These are phyloP conservation scores for Petrocephalus schoutedeni DNA, from an alignment of 2,797 vertebrate species.

Conservation along the genomic window DNA sequence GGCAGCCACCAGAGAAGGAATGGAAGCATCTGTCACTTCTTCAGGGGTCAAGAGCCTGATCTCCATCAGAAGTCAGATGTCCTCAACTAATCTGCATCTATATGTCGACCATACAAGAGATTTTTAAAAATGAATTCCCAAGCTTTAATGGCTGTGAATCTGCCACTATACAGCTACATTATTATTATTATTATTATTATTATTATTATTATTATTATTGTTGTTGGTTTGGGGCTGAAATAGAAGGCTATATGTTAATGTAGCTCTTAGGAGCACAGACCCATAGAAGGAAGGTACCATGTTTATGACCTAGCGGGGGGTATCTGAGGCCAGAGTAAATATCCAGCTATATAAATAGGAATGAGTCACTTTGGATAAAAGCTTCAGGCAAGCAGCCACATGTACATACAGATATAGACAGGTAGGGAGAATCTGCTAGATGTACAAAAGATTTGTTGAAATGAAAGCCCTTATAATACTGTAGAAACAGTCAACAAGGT, in stretches of 20 bases:
- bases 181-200: neutral
- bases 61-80: neutral
- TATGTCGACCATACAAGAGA: neutral
- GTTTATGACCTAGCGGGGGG: neutral
- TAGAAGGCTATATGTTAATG: neutral
- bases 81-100: neutral
- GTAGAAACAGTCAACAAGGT: neutral
- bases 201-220: too few species aligned
- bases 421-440: neutral
- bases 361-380: constrained; percentile 1
- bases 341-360: neutral
- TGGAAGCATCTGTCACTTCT: neutral
- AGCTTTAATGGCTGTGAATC: neutral
- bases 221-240: neutral
- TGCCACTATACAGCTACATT: neutral
- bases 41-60: neutral
- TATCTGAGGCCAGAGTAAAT: neutral
- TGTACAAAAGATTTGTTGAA: neutral
- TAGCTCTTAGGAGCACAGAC: neutral
- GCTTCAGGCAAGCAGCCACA: neutral
- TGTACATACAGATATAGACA: neutral
- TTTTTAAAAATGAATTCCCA: neutral
- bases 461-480: neutral
- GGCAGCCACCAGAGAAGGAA: neutral
- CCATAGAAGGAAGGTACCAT: neutral